These are phyloP conservation scores for Cynodonichthys magdalenae DNA, from an alignment of 2,797 vertebrate genomes.

Conservation along the genomic window DNA sequence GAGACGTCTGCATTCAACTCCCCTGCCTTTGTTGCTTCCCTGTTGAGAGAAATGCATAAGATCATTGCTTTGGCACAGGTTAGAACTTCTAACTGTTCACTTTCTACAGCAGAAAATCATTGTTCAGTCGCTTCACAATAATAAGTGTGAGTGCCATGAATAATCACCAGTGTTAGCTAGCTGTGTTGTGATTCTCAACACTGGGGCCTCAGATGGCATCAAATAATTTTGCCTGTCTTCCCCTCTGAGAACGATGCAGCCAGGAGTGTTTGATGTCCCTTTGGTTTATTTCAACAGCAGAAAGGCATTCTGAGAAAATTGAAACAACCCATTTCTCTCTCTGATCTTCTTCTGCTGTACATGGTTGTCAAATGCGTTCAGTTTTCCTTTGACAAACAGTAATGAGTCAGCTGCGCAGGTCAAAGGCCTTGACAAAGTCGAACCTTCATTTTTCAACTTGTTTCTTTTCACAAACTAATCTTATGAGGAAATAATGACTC, in stretches of 20 bases:
- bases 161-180: constrained; percentile 71
- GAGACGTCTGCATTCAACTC: constrained; percentile 57
- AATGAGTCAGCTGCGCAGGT: constrained; percentile 93
- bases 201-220: constrained; percentile 65
- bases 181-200: constrained; percentile 63
- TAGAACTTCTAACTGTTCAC: constrained; percentile 67
- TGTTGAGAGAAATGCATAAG: constrained; percentile 51
- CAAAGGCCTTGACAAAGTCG: constrained; percentile 88
- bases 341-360: constrained; percentile 82
- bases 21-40: constrained; percentile 51
- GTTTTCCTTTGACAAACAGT: constrained; percentile 89
- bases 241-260: constrained; percentile 53
- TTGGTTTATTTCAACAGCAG: constrained; percentile 66
- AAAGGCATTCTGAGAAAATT: constrained; percentile 70
- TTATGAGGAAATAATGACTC: constrained; percentile 96
- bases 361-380: constrained; percentile 92
- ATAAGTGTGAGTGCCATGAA: constrained; percentile 70
- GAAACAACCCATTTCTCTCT: constrained; percentile 74
- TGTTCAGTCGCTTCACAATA: constrained; percentile 63
- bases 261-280: constrained; percentile 69
- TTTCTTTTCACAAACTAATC: constrained; percentile 96
- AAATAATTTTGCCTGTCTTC: constrained; percentile 67
- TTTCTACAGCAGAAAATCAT: constrained; percentile 66
- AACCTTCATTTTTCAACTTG: too few relatives aligned
- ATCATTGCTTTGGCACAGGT: constrained; percentile 61